Conservation (phyloP, 92 coral and sea anemone genomes). For the Palythoa caribaeorum region DNA sequence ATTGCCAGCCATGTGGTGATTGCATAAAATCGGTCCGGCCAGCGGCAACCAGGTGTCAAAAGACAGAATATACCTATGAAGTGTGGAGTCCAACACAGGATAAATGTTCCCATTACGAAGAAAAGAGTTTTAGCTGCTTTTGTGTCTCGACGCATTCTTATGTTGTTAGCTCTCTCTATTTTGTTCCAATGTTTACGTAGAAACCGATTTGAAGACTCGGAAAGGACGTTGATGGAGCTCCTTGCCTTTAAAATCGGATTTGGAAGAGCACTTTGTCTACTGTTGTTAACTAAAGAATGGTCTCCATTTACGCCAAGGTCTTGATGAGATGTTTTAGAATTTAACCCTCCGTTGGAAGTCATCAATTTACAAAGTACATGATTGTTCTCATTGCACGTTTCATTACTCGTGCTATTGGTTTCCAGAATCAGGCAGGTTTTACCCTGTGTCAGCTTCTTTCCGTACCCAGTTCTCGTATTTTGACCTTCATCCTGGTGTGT, state of each 20-base stretch:
- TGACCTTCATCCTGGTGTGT: not conserved
- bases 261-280: constrained; percentile 1
- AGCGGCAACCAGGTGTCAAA: constrained; percentile 59
- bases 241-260: not conserved
- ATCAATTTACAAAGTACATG: no score
- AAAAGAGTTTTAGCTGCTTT: constrained; percentile 87
- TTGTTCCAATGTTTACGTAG: constrained; percentile 21
- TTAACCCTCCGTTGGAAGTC: no score
- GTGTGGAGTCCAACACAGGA: constrained; percentile 86
- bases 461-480: not conserved
- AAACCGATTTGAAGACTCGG: constrained; percentile 17
- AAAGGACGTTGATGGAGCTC: not conserved
- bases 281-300: not conserved
- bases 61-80: constrained; percentile 88
- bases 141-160: constrained; percentile 71
- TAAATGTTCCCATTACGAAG: constrained; percentile 82
- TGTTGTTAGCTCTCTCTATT: constrained; percentile 26
- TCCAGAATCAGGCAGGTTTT: constrained; percentile 3
- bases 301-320: not conserved
- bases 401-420: not conserved
- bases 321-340: not conserved
- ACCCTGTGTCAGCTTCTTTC: constrained; percentile 9
- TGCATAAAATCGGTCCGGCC: constrained; percentile 86
- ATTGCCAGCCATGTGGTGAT: constrained; percentile 91
- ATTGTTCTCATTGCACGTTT: no score